These are phyloP conservation scores for Carcinoscorpius rotundicauda DNA, from an alignment of 1,140 invertebrate genomes.

Conservation along the genomic window DNA sequence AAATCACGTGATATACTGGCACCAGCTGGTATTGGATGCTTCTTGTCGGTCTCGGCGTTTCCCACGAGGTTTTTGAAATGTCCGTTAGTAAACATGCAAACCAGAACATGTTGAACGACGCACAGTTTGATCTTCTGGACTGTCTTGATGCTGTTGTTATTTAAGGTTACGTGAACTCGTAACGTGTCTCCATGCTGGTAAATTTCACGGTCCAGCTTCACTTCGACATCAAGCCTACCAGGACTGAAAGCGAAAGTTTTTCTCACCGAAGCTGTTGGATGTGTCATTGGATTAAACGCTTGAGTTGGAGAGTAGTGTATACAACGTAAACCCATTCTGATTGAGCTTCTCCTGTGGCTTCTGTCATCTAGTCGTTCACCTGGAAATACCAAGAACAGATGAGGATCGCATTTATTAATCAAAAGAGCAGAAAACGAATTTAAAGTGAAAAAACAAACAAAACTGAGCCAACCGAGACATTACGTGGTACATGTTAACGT, in stretches of 20 bases:
- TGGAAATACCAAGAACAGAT: conserved; percentile 28
- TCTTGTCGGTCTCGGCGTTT: conserved; percentile 14
- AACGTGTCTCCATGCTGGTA: conserved; percentile 15
- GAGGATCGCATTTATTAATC: no score
- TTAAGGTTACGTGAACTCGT: conserved; percentile 16
- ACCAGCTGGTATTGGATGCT: conserved; percentile 12
- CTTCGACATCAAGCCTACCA: conserved; percentile 15
- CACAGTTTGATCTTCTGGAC: conserved; percentile 17
- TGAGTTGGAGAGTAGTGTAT: conserved; percentile 41
- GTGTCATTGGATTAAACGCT: background rate
- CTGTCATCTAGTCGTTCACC: conserved; percentile 62
- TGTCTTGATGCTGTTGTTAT: conserved; percentile 21
- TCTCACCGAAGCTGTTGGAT: conserved; percentile 8
- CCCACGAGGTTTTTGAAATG: conserved; percentile 22
- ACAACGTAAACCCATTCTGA: conserved; percentile 68
- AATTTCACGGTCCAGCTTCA: conserved; percentile 14
- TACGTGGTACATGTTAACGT: no score
- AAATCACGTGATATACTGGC: conserved; percentile 19
- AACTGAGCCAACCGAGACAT: no score
- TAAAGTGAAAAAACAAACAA: no score
- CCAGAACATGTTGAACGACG: conserved; percentile 22
- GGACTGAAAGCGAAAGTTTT: conserved; percentile 19
- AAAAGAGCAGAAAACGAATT: no score
- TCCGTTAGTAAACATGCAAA: conserved; percentile 24
- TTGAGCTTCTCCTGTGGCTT: conserved; percentile 53